Evolutionary conservation across 1,140 invertebrate species (phyloP).

Genomic region (Lucilia sericata): DNA sequence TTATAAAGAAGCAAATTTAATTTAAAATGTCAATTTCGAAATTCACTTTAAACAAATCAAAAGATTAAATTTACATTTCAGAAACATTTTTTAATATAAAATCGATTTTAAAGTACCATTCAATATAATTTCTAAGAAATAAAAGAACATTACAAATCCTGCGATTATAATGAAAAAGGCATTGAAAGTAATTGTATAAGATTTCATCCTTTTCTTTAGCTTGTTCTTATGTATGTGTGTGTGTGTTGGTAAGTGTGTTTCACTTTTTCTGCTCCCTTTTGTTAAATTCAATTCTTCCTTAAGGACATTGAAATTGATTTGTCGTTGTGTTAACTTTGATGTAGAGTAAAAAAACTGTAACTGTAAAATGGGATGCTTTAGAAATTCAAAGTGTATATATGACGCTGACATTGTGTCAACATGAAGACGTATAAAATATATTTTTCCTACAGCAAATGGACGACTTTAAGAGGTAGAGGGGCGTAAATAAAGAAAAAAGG

Average conservation of each 20-base stretch:
- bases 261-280: background rate
- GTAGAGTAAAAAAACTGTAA: background rate
- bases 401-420: background rate
- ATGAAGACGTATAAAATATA: background rate
- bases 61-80: background rate
- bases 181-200: slow-evolving; percentile 15
- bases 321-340: background rate
- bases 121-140: background rate
- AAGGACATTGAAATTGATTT: slow-evolving; percentile 14
- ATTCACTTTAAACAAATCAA: background rate
- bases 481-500: background rate
- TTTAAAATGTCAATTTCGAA: background rate
- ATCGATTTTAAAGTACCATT: slow-evolving; percentile 3
- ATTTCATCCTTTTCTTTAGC: background rate
- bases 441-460: no score
- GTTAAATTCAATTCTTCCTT: no score
- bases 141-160: background rate
- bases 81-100: background rate
- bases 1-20: no score
- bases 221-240: no score
- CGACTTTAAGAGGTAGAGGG: no score
- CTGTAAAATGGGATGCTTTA: background rate
- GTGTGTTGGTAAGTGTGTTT: background rate
- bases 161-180: slow-evolving; percentile 1
- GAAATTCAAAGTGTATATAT: background rate